Base-by-base conservation (phyloP, 2,888 invertebrate genomes). In the Pollenia angustigena region DNA sequence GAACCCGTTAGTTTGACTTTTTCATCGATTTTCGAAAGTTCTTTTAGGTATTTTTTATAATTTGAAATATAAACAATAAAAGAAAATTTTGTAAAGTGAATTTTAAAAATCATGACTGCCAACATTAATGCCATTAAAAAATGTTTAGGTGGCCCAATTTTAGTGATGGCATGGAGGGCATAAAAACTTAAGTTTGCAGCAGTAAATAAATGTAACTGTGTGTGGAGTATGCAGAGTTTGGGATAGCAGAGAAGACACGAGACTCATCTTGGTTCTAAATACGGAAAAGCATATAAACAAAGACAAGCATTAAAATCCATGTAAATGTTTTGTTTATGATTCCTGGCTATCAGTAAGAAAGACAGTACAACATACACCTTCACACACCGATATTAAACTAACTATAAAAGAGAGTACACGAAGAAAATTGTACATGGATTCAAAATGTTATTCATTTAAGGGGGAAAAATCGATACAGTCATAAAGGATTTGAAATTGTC, bases 251-350 rank as follows among this genome's bases (percentile, higher is more conserved):
- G 56, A 56, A 60, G 32, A 46, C 58, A 14, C 1, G 62, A 40
- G 9, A 16, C 9, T 62, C 6, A 18, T 11, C 48, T 23, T 46
- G 40, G 40, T n/a, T 48, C 23, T 12, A 66, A 54, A 18, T 10
- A 68, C 11, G 42, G 50, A 50, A 60, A 66, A 72, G 23, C 2
- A 23, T 23, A 23, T 23, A 23, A 23, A 58, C 68, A 52, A 60
- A 46, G 52, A 50, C 71, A 81, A 66, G 75, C 84, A 85, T 76
- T 85, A 87, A 88, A 84, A 85, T 81, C 81, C 88, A 87, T 88
- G 88, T 88, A 85, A 88, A 84, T 85, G 88, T 84, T 87, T 88
- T 83, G 78, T 87, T 88, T 87, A 87, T 88, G 87, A 88, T 87
- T 64, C 69, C 46, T 76, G 80, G 16, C 69, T 68, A 85, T 81